Conservation (phyloP, 1,140 invertebrate species). For the Sesamia nonagrioides region DNA sequence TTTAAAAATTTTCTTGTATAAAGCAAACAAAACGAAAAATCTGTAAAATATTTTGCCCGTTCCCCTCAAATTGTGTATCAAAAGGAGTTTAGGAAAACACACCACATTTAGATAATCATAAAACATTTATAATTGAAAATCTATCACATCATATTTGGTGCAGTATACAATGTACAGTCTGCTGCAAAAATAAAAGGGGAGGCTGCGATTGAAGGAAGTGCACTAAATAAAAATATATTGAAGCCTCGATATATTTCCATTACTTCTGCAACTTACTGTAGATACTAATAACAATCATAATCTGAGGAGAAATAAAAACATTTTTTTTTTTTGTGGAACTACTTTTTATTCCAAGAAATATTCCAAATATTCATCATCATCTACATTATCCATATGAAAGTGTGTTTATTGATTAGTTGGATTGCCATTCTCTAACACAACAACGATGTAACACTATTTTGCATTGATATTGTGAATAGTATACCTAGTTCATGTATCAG, state of each 20-base stretch:
- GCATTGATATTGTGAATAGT: too few relatives aligned
- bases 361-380: too few relatives aligned
- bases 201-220: conserved; percentile 12
- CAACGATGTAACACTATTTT: too few relatives aligned
- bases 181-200: conserved; percentile 34
- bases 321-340: neutral
- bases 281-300: neutral
- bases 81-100: conserved; percentile 32
- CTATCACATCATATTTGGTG: conserved; percentile 36
- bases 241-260: conserved; percentile 6
- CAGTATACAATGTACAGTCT: conserved; percentile 38
- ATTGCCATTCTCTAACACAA: too few relatives aligned
- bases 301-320: neutral
- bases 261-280: conserved; percentile 19
- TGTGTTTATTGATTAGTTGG: too few relatives aligned
- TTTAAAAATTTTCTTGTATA: too few relatives aligned
- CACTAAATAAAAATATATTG: neutral
- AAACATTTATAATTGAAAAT: conserved; percentile 25
- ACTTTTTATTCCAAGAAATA: conserved; percentile 2
- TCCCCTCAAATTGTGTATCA: conserved; percentile 28
- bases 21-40: neutral
- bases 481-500: too few relatives aligned
- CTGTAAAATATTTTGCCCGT: conserved; percentile 6
- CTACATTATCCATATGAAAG: too few relatives aligned
- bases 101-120: conserved; percentile 41